Percentiles rank a stretch among this genome's conserved stretches.
Conservation (phyloP, 2,888 invertebrate species). For the Harmothoe impar region DNA sequence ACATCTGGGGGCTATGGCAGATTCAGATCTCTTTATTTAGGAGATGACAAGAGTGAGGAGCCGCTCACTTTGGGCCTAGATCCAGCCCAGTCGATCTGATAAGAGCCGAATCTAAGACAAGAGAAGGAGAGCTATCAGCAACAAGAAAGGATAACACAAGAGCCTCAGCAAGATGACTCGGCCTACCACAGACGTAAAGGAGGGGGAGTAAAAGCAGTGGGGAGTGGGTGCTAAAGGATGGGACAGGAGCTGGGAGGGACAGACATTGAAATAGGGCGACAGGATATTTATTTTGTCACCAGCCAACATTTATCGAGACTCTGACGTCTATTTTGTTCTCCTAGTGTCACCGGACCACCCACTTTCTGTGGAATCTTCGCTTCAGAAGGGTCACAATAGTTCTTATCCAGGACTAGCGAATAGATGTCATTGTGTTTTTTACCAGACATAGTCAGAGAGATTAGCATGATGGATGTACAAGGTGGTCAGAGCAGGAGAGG, state of each 20-base stretch:
- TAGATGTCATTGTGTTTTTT: neutral
- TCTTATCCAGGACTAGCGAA: no score
- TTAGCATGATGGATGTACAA: constrained; percentile 23
- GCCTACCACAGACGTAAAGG: neutral
- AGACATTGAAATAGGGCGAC: neutral
- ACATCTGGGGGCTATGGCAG: constrained; percentile 5
- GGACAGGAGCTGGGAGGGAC: neutral
- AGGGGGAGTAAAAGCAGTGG: neutral
- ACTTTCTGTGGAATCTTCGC: no score
- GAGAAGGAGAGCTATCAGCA: neutral
- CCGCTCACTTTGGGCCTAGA: neutral
- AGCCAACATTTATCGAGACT: no score
- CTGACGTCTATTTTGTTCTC: no score
- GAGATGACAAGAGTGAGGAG: constrained; percentile 15
- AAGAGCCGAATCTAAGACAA: neutral
- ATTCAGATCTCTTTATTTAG: constrained; percentile 33
- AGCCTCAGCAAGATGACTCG: constrained; percentile 10
- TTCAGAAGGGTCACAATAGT: no score
- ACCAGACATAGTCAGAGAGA: neutral
- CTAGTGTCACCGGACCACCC: no score
- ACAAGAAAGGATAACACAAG: neutral
- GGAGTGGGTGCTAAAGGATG: neutral
- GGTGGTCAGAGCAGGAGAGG: no score
- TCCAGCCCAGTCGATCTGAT: neutral
- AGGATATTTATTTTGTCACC: no score